phyloP scores from a whole-genome alignment of 92 coral and sea anemone genomes.

The Virgularia gustaviana region DNA sequence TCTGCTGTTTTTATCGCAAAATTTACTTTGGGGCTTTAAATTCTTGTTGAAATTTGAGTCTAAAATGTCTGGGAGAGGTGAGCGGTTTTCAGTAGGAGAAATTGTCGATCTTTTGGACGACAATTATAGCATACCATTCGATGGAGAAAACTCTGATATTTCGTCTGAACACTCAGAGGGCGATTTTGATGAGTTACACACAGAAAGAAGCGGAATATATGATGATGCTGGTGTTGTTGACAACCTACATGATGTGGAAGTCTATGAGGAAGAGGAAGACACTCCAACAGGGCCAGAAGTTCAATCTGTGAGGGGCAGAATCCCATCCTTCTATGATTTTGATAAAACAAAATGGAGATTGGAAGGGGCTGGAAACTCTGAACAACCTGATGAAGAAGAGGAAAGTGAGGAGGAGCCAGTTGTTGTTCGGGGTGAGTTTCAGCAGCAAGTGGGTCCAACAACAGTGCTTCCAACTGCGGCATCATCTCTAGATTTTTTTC shows the following conservation, averaged over 20 bases:
- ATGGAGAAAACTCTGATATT: conserved; percentile 18
- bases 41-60: too few species aligned
- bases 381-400: neutral
- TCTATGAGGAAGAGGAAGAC: neutral
- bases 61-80: too few species aligned
- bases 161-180: conserved; percentile 21
- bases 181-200: neutral
- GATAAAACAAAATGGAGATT: neutral
- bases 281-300: neutral
- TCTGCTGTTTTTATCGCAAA: too few species aligned
- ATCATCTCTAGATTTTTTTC: too few species aligned
- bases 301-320: too few species aligned
- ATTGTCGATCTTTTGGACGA: too few species aligned
- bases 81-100: too few species aligned
- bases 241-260: neutral
- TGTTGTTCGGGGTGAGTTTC: too few species aligned
- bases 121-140: conserved; percentile 28
- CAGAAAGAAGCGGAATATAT: neutral
- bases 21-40: too few species aligned
- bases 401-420: neutral
- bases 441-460: too few species aligned
- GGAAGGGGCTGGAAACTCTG: neutral
- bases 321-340: neutral
- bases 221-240: neutral
- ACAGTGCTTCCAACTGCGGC: too few species aligned